These are phyloP conservation scores for Drosophila micromelanica DNA, from an alignment of 1,140 invertebrate genomes.

Conservation along the genomic window DNA sequence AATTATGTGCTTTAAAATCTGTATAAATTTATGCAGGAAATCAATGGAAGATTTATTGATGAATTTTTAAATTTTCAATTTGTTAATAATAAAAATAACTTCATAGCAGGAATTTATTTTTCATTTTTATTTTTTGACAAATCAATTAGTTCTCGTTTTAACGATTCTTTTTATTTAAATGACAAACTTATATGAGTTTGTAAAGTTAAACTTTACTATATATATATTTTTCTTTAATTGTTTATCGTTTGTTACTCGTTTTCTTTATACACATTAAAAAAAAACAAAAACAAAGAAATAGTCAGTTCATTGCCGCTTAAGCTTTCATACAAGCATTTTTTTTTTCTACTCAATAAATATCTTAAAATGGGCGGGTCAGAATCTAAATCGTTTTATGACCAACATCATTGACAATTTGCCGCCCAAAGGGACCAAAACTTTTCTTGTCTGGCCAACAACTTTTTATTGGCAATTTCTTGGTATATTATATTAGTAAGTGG, in stretches of 20 bases:
- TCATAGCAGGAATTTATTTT: no score
- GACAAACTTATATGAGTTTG: no score
- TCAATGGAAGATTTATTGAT: no score
- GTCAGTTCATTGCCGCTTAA: no score
- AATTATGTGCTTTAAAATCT: constrained; percentile 66
- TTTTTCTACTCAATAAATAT: constrained; percentile 18
- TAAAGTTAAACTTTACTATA: background rate
- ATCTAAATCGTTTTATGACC: constrained; percentile 64
- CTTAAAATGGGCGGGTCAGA: constrained; percentile 33
- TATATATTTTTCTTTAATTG: background rate
- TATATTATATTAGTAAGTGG: background rate
- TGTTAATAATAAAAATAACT: no score
- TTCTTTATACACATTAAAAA: background rate
- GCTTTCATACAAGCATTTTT: background rate
- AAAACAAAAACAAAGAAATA: no score
- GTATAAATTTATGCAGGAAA: background rate
- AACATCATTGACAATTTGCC: constrained; percentile 58
- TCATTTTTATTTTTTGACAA: no score
- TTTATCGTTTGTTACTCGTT: background rate
- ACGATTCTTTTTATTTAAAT: no score
- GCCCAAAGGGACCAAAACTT: constrained; percentile 40
- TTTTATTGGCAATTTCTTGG: constrained; percentile 22
- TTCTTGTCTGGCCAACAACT: constrained; percentile 38
- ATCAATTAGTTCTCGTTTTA: no score
- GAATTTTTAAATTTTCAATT: no score